These are phyloP conservation scores for Trematomus bernacchii DNA, from an alignment of 2,797 vertebrate genomes.

Conservation along the genomic window DNA sequence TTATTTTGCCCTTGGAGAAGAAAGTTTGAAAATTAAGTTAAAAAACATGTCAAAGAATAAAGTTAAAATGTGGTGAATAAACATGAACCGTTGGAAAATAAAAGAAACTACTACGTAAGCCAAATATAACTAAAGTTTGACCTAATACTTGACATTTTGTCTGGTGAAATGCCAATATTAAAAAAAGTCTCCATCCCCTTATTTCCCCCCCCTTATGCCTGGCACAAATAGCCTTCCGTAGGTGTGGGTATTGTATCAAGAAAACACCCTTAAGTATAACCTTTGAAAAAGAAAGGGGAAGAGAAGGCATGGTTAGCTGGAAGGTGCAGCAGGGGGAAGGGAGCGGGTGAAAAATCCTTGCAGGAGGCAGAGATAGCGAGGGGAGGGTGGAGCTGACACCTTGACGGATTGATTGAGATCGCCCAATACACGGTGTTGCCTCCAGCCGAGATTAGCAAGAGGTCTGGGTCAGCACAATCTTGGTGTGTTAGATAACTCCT, in stretches of 20 bases:
- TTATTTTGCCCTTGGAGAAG: too few relatives aligned
- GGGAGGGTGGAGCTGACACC: conserved; percentile 69
- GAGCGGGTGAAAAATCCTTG: conserved; percentile 25
- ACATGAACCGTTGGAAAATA: too few relatives aligned
- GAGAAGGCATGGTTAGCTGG: conserved; percentile 27
- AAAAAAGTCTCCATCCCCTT: too few relatives aligned
- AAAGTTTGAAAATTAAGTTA: too few relatives aligned
- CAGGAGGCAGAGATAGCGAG: conserved; percentile 38
- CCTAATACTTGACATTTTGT: too few relatives aligned
- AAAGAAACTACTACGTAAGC: too few relatives aligned
- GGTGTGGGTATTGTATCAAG: not conserved
- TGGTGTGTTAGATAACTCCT: conserved; percentile 74
- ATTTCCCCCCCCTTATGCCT: too few relatives aligned
- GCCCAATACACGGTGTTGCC: conserved; percentile 69
- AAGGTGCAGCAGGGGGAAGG: conserved; percentile 9
- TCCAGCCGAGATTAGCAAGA: conserved; percentile 76
- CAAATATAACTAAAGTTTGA: too few relatives aligned
- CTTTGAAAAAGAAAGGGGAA: conserved; percentile 28
- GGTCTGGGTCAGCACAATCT: conserved; percentile 81
- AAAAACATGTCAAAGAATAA: too few relatives aligned
- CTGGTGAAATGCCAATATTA: too few relatives aligned
- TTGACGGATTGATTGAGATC: conserved; percentile 82
- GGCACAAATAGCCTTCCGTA: too few relatives aligned
- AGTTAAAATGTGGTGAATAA: too few relatives aligned
- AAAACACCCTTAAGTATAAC: conserved; percentile 12